phyloP scores from a whole-genome alignment of 1,140 invertebrate species.

The Anastrepha ludens region DNA sequence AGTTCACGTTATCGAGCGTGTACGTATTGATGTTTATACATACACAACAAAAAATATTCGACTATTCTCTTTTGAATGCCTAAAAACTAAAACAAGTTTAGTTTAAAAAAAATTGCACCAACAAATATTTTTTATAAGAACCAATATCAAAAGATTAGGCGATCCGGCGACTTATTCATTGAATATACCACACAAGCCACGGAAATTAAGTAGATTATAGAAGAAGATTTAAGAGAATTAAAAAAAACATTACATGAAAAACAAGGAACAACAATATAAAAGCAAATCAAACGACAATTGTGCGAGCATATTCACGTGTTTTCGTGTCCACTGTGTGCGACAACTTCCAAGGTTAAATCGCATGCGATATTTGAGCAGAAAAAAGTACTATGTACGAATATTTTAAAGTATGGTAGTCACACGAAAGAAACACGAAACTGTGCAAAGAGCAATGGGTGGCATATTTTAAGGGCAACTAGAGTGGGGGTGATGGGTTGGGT shows the following conservation, averaged over 20 bases:
- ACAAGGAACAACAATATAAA: not conserved
- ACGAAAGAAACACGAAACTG: constrained; percentile 13
- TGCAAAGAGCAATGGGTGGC: not conserved
- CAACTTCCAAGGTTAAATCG: constrained; percentile 30
- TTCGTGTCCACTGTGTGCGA: not conserved
- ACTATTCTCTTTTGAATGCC: no score
- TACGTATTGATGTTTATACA: no score
- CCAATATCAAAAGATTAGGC: not conserved
- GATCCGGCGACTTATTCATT: not conserved
- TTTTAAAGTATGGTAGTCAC: constrained; percentile 21
- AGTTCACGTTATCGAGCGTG: no score
- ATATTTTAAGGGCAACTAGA: not conserved
- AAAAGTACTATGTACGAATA: not conserved
- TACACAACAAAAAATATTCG: no score
- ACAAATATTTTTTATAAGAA: no score
- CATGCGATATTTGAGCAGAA: constrained; percentile 23
- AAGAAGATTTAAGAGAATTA: not conserved
- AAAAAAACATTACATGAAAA: not conserved
- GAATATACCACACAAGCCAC: not conserved
- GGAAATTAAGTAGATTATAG: not conserved
- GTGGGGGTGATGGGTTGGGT: not conserved
- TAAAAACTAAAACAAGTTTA: no score
- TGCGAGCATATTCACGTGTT: not conserved
- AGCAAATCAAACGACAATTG: not conserved
- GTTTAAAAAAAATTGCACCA: no score